Percentiles rank a stretch among this genome's conserved stretches.
These are phyloP conservation scores for Spondyliosoma cantharus DNA, from an alignment of 2,797 vertebrate genomes.

Conservation along the genomic window DNA sequence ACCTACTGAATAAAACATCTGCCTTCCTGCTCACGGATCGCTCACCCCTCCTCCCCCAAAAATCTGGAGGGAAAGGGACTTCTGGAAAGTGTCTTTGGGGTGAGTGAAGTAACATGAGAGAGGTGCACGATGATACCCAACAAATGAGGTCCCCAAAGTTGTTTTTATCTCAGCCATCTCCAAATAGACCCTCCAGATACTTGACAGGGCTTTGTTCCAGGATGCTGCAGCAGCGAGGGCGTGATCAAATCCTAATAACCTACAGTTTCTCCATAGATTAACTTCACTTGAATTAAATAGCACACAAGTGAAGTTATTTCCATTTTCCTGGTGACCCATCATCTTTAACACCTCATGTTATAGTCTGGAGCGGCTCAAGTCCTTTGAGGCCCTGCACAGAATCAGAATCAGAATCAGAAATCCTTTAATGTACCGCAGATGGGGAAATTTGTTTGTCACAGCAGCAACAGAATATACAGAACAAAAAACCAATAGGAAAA, in stretches of 20 bases:
- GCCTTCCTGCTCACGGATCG: constrained; percentile 79
- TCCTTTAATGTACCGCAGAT: too few species aligned
- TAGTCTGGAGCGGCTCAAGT: neutral
- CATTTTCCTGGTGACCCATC: neutral
- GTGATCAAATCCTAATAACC: constrained; percentile 1
- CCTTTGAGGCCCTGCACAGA: neutral
- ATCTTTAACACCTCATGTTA: neutral
- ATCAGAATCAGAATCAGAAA: too few species aligned
- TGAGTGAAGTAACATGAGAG: constrained; percentile 62
- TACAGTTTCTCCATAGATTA: neutral
- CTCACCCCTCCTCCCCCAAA: constrained; percentile 34
- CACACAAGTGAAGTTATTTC: neutral
- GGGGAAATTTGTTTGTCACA: too few species aligned
- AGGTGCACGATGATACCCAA: constrained; percentile 49
- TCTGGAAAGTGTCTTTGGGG: constrained; percentile 66
- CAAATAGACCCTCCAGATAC: constrained; percentile 56
- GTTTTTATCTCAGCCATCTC: constrained; percentile 61
- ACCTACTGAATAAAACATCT: constrained; percentile 88
- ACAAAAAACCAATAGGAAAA: too few species aligned
- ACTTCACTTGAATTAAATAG: neutral
- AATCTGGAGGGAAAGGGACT: constrained; percentile 65
- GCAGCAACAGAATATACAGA: too few species aligned
- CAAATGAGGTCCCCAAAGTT: constrained; percentile 59
- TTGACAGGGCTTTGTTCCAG: constrained; percentile 43
- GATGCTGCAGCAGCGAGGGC: constrained; percentile 37